Conservation (phyloP, 2,888 invertebrate species). For the Pollenia amentaria region DNA sequence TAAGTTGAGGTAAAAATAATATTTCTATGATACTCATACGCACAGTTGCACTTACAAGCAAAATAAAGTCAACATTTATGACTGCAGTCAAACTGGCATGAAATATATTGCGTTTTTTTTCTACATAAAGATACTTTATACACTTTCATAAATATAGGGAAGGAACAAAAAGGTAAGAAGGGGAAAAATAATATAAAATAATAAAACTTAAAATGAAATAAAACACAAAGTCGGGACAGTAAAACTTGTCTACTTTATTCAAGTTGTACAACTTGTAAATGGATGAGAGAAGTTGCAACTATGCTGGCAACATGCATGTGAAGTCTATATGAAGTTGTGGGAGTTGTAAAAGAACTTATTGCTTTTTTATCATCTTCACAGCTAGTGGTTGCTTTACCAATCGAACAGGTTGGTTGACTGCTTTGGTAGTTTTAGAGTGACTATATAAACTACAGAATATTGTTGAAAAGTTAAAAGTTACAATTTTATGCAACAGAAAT, state of each 20-base stretch:
- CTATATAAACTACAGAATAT: slow-evolving; percentile 34
- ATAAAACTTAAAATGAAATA: slow-evolving; percentile 48
- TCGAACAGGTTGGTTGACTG: slow-evolving; percentile 42
- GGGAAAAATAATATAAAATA: slow-evolving; percentile 4
- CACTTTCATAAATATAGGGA: background rate
- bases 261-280: slow-evolving; percentile 34
- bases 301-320: slow-evolving; percentile 10
- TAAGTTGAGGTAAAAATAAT: slow-evolving; percentile 54
- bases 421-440: background rate
- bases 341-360: background rate
- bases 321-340: slow-evolving; percentile 11
- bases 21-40: slow-evolving; percentile 63
- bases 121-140: background rate
- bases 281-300: slow-evolving; percentile 20
- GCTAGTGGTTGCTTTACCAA: slow-evolving; percentile 10
- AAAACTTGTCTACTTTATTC: slow-evolving; percentile 36
- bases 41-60: slow-evolving; percentile 65
- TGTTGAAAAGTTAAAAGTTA: slow-evolving; percentile 51
- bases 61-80: slow-evolving; percentile 73
- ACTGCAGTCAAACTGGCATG: slow-evolving; percentile 70
- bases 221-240: slow-evolving; percentile 26
- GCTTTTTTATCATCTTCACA: slow-evolving; percentile 25
- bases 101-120: slow-evolving; percentile 54
- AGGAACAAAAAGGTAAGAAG: background rate
- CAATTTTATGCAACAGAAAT: slow-evolving; percentile 48